These are phyloP conservation scores for Melanotaenia trifasciata DNA, from an alignment of 2,797 vertebrate genomes.

Conservation along the genomic window DNA sequence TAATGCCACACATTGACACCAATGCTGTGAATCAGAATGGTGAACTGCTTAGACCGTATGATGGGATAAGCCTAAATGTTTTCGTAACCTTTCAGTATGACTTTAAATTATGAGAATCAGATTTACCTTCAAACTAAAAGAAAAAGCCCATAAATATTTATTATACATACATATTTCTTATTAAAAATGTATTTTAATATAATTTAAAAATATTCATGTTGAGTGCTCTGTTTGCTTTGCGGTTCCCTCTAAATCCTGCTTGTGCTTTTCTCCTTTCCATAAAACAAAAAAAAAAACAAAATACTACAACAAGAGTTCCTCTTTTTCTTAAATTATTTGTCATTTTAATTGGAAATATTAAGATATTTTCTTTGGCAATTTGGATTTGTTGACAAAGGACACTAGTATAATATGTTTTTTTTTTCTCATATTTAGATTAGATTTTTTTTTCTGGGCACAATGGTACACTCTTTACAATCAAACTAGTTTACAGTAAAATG, in stretches of 20 bases:
- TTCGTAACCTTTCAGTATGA: slow-evolving; percentile 34
- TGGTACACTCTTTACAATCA: background rate
- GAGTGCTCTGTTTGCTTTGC: too few relatives aligned
- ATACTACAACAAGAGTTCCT: background rate
- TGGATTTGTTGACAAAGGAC: background rate
- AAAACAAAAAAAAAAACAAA: background rate
- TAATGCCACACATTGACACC: slow-evolving; percentile 56
- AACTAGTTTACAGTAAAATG: background rate
- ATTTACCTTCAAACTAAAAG: slow-evolving; percentile 2
- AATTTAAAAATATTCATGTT: too few relatives aligned
- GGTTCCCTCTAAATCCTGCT: background rate
- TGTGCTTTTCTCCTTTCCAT: background rate
- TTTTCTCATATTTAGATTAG: too few relatives aligned
- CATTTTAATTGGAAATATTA: background rate
- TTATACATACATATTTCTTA: background rate
- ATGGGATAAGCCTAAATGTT: slow-evolving; percentile 24
- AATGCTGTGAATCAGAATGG: slow-evolving; percentile 44
- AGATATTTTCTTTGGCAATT: background rate
- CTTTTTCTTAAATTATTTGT: too few relatives aligned
- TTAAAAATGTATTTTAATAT: too few relatives aligned
- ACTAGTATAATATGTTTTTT: background rate
- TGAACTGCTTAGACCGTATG: slow-evolving; percentile 37
- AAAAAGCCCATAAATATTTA: background rate
- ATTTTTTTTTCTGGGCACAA: too few relatives aligned
- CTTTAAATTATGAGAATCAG: slow-evolving; percentile 6